Conservation (phyloP, 2,113 vertebrate species). For the Percina caprodes region DNA sequence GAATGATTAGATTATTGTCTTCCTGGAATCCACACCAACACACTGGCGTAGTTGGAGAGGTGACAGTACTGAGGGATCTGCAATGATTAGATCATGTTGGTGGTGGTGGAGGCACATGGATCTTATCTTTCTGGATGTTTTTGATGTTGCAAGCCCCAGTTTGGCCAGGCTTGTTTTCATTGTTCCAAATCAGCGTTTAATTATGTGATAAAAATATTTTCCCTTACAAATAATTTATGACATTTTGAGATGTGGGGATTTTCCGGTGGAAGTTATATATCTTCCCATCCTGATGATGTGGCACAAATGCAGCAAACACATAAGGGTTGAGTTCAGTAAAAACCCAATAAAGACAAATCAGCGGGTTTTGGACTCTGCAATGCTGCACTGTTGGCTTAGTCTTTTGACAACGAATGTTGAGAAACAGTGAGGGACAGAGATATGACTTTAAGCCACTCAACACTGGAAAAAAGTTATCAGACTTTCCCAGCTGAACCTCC, state of each 20-base stretch:
- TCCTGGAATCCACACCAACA: slow-evolving; percentile 44
- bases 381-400: background rate
- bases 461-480: background rate
- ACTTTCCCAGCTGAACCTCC: background rate
- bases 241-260: background rate
- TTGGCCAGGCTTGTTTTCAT: background rate
- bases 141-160: background rate
- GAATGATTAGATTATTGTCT: slow-evolving; percentile 52
- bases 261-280: background rate
- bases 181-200: background rate
- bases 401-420: background rate
- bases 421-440: background rate
- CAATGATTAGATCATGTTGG: background rate
- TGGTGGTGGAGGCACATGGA: background rate
- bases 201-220: slow-evolving; percentile 3
- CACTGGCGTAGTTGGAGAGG: slow-evolving; percentile 11
- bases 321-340: background rate
- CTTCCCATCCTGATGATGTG: background rate
- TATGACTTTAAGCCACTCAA: background rate
- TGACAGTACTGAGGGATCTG: background rate
- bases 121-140: slow-evolving; percentile 3
- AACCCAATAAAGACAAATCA: background rate
- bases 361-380: background rate
- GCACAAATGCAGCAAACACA: background rate
- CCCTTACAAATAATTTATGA: background rate